phyloP scores from a whole-genome alignment of 2,888 invertebrate genomes.

The Drosophila cracens region DNA sequence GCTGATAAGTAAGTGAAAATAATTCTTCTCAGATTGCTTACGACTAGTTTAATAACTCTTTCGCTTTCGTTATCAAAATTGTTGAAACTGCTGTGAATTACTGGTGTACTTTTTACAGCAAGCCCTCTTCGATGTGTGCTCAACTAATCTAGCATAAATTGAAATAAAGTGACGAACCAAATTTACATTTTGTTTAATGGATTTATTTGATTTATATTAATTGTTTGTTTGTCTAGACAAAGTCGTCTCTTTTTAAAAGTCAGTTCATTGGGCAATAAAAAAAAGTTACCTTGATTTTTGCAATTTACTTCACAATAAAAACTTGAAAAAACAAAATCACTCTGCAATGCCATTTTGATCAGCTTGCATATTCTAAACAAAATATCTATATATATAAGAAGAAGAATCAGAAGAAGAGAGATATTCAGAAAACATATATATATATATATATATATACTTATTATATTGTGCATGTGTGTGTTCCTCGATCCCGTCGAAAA shows the following conservation, averaged over 20 bases:
- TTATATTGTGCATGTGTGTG: background rate
- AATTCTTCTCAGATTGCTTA: conserved; percentile 9
- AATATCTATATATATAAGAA: background rate
- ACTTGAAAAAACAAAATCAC: background rate
- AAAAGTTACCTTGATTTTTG: background rate
- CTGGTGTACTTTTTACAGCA: background rate
- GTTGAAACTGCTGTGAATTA: background rate
- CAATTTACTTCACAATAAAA: background rate
- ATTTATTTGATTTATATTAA: background rate
- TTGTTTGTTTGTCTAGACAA: background rate
- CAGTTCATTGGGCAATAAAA: background rate
- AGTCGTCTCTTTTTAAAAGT: background rate
- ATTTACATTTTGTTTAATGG: background rate
- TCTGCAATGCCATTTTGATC: background rate
- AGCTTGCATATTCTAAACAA: background rate
- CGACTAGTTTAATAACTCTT: conserved; percentile 1
- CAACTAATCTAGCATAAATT: background rate
- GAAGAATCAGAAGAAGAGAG: too few species aligned
- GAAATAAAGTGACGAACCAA: background rate
- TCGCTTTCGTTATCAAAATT: background rate
- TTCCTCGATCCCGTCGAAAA: background rate
- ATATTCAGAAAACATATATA: background rate
- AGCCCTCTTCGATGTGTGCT: background rate
- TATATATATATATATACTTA: background rate
- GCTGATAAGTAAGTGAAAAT: conserved; percentile 29